Evolutionary conservation across 2,113 vertebrate genomes (phyloP), one percentile per base, ranked within the genome.

Genomic region (Cyanoderma ruficeps): DNA sequence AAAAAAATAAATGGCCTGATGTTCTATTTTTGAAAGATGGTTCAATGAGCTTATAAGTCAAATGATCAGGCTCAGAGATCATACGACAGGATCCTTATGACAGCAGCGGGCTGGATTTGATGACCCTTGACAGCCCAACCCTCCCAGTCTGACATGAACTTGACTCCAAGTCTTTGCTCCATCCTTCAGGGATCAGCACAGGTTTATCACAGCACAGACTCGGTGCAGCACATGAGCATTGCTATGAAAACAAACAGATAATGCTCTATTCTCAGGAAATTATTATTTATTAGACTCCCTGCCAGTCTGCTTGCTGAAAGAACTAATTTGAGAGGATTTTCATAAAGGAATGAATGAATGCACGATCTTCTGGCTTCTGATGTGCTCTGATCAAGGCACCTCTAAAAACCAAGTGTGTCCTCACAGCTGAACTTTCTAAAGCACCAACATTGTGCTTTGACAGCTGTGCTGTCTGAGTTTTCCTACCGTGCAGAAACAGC

Each of bases 21-120:
- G 80, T 86, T 89, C 71, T 92, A 63, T 70, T 90, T 93, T 50
- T 83, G 52, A 88, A 88, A 93, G 60, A 50, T 1, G 0, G 71
- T 74, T 96, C 95, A 74, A 71, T 63, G 55, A 96, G 68, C 88
- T 96, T 92, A 5, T 83, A 90, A 95, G 35, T 88, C 86, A 92
- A 93, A 80, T 46, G 79, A 88, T 86, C 92, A 86, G 95, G 94
- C 86, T 83, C 83, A 72, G 74, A 83, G 83, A 93, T 90, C 75
- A 55, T 30, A 85, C 7, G 0, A 69, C 53, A 28, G 18, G 14
- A 76, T 64, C 85, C 65, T 90, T 85, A 71, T n/a, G 49, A 90
- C 9, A 60, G 52, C 46, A 65, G 30, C 3, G 1, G 64, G 16
- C 72, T 59, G 85, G 83, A 90, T 83, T 55, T 88, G 79, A 74